phyloP scores from a whole-genome alignment of 1,140 invertebrate genomes.

The Wiebesia pumilae region DNA sequence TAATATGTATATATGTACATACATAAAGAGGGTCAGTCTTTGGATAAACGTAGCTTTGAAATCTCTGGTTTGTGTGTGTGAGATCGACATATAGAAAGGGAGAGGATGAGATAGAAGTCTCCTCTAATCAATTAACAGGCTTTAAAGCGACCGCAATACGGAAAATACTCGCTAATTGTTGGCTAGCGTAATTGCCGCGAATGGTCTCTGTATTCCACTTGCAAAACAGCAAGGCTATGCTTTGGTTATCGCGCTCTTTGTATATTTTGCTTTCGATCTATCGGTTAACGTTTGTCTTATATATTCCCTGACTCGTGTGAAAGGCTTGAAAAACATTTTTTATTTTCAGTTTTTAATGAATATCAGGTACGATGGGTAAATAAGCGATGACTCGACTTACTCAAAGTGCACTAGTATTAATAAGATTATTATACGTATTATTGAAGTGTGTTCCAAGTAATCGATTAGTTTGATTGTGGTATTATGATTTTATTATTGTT shows the following conservation, averaged over 20 bases:
- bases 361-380: no score
- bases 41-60: background rate
- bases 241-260: background rate
- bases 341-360: no score
- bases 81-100: background rate
- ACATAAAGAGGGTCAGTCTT: background rate
- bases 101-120: background rate
- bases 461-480: no score
- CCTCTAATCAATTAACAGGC: conserved; percentile 58
- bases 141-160: conserved; percentile 56
- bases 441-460: no score
- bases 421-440: no score
- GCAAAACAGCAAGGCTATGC: background rate
- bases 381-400: no score
- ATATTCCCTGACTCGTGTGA: background rate
- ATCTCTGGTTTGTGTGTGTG: background rate
- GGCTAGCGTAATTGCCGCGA: conserved; percentile 51
- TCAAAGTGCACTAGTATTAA: no score
- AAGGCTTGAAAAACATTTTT: background rate
- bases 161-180: conserved; percentile 60
- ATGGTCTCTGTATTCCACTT: background rate
- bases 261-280: background rate
- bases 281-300: background rate
- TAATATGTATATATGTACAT: no score
- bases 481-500: no score